phyloP scores from a whole-genome alignment of 2,888 invertebrate species.

The Napeogenes sylphis region DNA sequence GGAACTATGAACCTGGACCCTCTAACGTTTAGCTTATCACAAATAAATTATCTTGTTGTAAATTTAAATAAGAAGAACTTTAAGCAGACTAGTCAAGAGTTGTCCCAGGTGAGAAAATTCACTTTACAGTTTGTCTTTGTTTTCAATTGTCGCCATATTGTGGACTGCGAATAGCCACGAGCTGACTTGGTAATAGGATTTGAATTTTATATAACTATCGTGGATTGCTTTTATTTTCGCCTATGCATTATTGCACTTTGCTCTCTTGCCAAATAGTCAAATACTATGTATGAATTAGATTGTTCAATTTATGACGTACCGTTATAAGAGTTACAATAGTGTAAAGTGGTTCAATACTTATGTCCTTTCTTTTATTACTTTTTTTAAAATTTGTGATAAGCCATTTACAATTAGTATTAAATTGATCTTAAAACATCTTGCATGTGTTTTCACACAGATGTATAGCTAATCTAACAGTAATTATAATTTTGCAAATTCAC shows the following conservation, averaged over 20 bases:
- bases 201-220: conserved; percentile 23
- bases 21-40: conserved; percentile 98
- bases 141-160: conserved; percentile 73
- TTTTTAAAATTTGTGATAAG: background rate
- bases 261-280: conserved; percentile 36
- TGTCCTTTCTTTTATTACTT: conserved; percentile 11
- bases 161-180: conserved; percentile 50
- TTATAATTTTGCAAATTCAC: background rate
- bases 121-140: conserved; percentile 53
- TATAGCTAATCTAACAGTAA: background rate
- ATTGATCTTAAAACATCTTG: background rate
- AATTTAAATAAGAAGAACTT: conserved; percentile 97
- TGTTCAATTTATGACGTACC: conserved; percentile 12
- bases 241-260: conserved; percentile 30
- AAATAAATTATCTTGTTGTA: conserved; percentile 98
- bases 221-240: conserved; percentile 31
- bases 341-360: conserved; percentile 26
- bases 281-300: conserved; percentile 23
- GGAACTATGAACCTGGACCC: conserved; percentile 99
- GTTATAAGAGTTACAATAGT: conserved; percentile 16
- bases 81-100: conserved; percentile 92
- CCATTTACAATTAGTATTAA: background rate
- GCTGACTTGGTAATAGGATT: conserved; percentile 34
- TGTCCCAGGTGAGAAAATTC: conserved; percentile 87
- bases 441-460: background rate